Conservation (phyloP, 2,113 vertebrate species). For the Bagarius yarrelli region DNA sequence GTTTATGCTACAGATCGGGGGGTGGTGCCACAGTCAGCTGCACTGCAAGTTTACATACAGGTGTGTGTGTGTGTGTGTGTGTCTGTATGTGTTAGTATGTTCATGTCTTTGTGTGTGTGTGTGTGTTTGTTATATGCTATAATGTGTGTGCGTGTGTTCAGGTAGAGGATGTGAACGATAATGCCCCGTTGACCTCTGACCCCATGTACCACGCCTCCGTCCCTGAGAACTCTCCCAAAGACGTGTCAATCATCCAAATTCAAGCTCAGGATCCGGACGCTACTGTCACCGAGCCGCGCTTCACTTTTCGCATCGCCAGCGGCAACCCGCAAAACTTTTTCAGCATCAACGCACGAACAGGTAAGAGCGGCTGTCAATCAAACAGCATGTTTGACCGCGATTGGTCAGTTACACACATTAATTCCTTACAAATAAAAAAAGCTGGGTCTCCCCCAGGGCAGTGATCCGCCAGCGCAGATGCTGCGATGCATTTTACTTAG, state of each 20-base stretch:
- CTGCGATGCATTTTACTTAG: no score
- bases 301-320: slow-evolving; percentile 87
- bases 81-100: not conserved
- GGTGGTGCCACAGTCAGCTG: slow-evolving; percentile 86
- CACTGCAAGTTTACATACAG: slow-evolving; percentile 89
- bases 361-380: slow-evolving; percentile 65
- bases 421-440: no score
- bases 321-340: slow-evolving; percentile 98
- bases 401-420: not conserved
- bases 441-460: no score
- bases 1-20: slow-evolving; percentile 92
- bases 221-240: slow-evolving; percentile 90
- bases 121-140: not conserved
- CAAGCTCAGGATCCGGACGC: slow-evolving; percentile 92
- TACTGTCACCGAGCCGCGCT: slow-evolving; percentile 60
- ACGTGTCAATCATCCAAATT: slow-evolving; percentile 90
- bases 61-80: slow-evolving; percentile 40
- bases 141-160: slow-evolving; percentile 24
- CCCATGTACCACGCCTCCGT: slow-evolving; percentile 84
- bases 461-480: no score
- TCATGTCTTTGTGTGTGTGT: not conserved
- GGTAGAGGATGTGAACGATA: slow-evolving; percentile 96
- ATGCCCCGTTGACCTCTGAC: slow-evolving; percentile 88
- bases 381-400: not conserved
- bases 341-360: slow-evolving; percentile 85